These are phyloP conservation scores for Phaonia tiefii DNA, from an alignment of 2,888 invertebrate genomes.

Conservation along the genomic window DNA sequence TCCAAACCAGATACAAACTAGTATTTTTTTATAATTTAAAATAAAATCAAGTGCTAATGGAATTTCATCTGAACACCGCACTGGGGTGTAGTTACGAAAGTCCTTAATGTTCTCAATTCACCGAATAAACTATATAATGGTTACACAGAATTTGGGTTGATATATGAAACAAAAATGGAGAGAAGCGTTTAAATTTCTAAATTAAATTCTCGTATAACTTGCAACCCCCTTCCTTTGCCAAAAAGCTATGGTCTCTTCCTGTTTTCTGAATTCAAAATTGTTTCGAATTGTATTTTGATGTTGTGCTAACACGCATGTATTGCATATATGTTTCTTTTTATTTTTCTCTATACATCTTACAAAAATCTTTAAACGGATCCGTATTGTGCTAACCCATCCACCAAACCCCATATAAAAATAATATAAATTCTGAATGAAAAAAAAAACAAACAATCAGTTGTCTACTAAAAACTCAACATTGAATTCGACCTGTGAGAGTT, in stretches of 20 bases:
- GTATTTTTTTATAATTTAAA: no score
- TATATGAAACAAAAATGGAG: no score
- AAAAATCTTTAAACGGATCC: constrained; percentile 36
- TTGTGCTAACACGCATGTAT: constrained; percentile 64
- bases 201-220: no score
- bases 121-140: no score
- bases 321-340: constrained; percentile 55
- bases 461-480: constrained; percentile 60
- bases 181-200: no score
- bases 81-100: no score
- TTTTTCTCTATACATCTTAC: constrained; percentile 41
- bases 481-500: constrained; percentile 57
- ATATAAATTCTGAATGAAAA: constrained; percentile 16
- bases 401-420: constrained; percentile 5
- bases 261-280: constrained; percentile 14
- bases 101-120: no score
- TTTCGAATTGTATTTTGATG: constrained; percentile 28
- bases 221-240: no score
- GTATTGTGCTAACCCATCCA: constrained; percentile 59
- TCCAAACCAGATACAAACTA: no score
- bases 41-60: no score
- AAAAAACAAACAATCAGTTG: constrained; percentile 42
- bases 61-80: no score
- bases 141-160: no score
- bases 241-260: constrained; percentile 50